Conservation (phyloP, 1,140 invertebrate species). For the Rhopalosiphum maidis region DNA sequence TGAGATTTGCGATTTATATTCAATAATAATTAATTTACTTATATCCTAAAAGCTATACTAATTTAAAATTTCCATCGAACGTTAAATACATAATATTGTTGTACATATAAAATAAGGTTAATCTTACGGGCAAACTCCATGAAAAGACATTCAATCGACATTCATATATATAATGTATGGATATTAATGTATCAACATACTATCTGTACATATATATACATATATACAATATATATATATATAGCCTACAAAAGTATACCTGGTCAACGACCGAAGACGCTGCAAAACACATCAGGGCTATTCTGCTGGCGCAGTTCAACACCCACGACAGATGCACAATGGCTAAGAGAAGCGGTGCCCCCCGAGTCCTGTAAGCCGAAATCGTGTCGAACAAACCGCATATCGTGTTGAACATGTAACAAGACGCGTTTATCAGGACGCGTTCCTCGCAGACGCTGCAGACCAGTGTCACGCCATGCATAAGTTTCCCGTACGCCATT, state of each 20-base stretch:
- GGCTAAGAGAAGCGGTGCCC: neutral
- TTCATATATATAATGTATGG: no score
- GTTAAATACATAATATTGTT: neutral
- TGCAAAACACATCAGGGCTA: conserved; percentile 43
- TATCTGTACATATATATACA: neutral
- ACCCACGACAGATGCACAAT: conserved; percentile 39
- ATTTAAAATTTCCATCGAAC: neutral
- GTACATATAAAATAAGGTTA: no score
- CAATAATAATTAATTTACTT: neutral
- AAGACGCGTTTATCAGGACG: conserved; percentile 7
- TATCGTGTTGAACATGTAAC: conserved; percentile 54
- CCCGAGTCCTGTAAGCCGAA: conserved; percentile 28
- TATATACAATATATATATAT: no score
- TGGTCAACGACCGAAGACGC: conserved; percentile 45
- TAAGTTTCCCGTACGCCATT: neutral
- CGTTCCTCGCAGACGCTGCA: conserved; percentile 1
- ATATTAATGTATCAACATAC: no score
- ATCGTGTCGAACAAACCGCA: conserved; percentile 52
- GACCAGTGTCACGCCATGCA: neutral
- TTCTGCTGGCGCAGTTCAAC: conserved; percentile 16
- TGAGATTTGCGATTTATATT: no score
- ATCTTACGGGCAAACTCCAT: neutral
- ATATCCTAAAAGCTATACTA: neutral
- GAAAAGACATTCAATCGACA: no score
- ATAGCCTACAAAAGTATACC: neutral